These are phyloP conservation scores for Tenthredo scrophulariae DNA, from an alignment of 2,888 invertebrate species.

Conservation along the genomic window DNA sequence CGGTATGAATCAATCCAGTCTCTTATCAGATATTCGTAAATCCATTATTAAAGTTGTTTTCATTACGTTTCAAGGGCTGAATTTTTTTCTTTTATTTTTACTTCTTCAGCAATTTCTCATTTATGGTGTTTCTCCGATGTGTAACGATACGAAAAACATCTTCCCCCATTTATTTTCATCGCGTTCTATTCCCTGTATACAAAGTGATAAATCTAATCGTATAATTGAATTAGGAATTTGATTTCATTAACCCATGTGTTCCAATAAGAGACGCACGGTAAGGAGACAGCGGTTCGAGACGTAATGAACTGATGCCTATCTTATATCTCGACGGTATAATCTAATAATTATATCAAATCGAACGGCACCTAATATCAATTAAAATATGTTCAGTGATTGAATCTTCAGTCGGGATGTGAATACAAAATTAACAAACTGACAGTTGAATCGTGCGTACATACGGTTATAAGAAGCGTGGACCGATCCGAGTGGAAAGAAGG, in stretches of 20 bases:
- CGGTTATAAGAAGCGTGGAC: not conserved
- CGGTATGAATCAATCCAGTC: constrained; percentile 18
- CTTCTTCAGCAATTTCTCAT: not conserved
- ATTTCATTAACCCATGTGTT: constrained; percentile 51
- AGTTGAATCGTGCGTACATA: constrained; percentile 33
- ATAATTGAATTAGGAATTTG: constrained; percentile 47
- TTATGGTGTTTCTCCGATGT: not conserved
- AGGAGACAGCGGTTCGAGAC: constrained; percentile 50
- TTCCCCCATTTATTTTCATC: not conserved
- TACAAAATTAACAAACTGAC: constrained; percentile 54
- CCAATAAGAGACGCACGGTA: constrained; percentile 25
- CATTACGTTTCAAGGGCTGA: not conserved
- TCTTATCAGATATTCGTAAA: not conserved
- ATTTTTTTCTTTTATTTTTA: not conserved
- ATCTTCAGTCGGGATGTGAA: constrained; percentile 51
- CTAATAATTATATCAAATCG: constrained; percentile 73
- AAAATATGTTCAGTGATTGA: constrained; percentile 60
- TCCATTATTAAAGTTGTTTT: not conserved
- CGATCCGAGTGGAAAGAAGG: not conserved
- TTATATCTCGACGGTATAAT: constrained; percentile 62
- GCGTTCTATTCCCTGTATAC: not conserved
- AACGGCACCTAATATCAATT: constrained; percentile 67
- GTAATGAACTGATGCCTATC: constrained; percentile 74
- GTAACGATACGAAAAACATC: not conserved
- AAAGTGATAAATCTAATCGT: constrained; percentile 33